Percentiles rank a stretch among this genome's conserved stretches.
These are phyloP conservation scores for Craterocephalus amniculus DNA, from an alignment of 2,797 vertebrate species.

Conservation along the genomic window DNA sequence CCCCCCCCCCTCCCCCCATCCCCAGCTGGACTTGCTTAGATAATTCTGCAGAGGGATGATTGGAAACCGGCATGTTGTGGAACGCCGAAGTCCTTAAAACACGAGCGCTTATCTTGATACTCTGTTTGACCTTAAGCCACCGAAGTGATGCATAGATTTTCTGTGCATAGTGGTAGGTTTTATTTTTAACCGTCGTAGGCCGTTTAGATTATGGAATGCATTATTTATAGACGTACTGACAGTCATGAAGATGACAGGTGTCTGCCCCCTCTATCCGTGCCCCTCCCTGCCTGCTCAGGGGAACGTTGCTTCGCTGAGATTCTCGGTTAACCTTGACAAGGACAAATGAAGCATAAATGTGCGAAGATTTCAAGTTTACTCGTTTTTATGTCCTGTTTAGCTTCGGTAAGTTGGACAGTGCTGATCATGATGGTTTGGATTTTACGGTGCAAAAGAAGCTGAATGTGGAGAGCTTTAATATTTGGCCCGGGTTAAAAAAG, in stretches of 20 bases:
- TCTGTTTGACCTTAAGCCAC: conserved; percentile 62
- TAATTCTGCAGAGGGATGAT: conserved; percentile 24
- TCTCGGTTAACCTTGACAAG: conserved; percentile 78
- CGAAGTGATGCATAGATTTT: conserved; percentile 64
- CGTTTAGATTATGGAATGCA: conserved; percentile 74
- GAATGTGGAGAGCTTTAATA: neutral
- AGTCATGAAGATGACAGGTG: conserved; percentile 82
- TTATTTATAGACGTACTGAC: conserved; percentile 83
- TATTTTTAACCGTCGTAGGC: conserved; percentile 76
- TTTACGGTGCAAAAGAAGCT: neutral
- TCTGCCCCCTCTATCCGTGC: conserved; percentile 52
- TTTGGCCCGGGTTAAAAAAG: conserved; percentile 26
- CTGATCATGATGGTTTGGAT: conserved; percentile 27
- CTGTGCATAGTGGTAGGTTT: conserved; percentile 55
- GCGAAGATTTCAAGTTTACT: neutral
- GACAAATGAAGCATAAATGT: conserved; percentile 38
- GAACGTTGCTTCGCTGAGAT: conserved; percentile 58
- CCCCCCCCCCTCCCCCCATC: neutral
- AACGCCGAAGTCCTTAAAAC: conserved; percentile 52
- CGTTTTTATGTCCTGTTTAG: neutral
- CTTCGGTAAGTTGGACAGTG: neutral
- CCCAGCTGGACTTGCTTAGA: neutral
- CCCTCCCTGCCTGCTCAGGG: conserved; percentile 42
- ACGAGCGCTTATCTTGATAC: conserved; percentile 56
- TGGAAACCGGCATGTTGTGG: neutral